Evolutionary conservation across 2,113 vertebrate genomes (phyloP).

Genomic region (Dendropsophus ebraccatus): DNA sequence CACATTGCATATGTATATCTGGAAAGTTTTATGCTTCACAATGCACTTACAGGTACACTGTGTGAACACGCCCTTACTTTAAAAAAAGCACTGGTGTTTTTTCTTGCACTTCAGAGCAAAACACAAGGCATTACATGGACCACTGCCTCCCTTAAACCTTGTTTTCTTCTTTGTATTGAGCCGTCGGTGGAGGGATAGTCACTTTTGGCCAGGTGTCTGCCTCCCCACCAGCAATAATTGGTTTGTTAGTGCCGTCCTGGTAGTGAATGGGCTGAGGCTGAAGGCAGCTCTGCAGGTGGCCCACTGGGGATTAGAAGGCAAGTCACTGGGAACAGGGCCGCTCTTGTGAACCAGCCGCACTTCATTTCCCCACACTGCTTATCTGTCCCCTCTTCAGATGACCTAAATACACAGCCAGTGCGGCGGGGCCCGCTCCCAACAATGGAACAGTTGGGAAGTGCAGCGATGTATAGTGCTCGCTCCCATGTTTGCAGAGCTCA

Average conservation of each 20-base stretch:
- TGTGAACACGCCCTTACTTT: too few relatives aligned
- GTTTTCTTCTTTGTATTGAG: background rate
- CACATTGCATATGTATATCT: too few relatives aligned
- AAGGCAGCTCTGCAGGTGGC: slow-evolving; percentile 49
- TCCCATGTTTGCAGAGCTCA: background rate
- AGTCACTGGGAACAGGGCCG: slow-evolving; percentile 37
- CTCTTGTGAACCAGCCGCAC: slow-evolving; percentile 47
- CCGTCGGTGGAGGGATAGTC: slow-evolving; percentile 11
- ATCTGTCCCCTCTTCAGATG: slow-evolving; percentile 52
- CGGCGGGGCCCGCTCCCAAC: background rate
- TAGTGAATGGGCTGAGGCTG: slow-evolving; percentile 53
- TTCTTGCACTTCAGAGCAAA: too few relatives aligned
- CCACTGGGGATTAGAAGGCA: slow-evolving; percentile 55
- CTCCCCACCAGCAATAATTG: slow-evolving; percentile 39
- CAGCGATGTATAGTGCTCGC: background rate
- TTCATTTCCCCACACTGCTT: slow-evolving; percentile 51
- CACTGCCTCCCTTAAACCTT: background rate
- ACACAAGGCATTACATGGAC: too few relatives aligned
- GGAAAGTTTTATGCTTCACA: too few relatives aligned
- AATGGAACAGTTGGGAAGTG: slow-evolving; percentile 38
- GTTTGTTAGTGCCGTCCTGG: slow-evolving; percentile 44
- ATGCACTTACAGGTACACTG: too few relatives aligned
- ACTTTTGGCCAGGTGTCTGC: slow-evolving; percentile 56
- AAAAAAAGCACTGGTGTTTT: too few relatives aligned
- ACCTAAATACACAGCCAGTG: slow-evolving; percentile 51